A percentile compares a stretch with the other conserved stretches of the same genome.
Conservation (phyloP, 2,888 invertebrate species). For the Phytoseiulus persimilis region DNA sequence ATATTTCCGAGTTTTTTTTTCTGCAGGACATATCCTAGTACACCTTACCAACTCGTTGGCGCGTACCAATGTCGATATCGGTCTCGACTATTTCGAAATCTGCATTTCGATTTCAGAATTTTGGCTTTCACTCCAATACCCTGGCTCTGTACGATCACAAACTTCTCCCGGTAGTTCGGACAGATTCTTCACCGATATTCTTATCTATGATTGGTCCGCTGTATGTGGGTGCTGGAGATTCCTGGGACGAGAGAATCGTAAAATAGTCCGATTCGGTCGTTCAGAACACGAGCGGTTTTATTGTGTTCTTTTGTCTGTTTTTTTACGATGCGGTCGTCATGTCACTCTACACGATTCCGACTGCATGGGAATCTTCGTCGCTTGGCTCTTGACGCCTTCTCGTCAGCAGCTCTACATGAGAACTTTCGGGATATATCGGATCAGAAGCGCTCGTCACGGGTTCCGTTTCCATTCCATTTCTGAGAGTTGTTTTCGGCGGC, state of each 20-base stretch:
- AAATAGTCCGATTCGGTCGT: not conserved
- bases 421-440: not conserved
- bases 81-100: too few relatives aligned
- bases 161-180: not conserved
- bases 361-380: not conserved
- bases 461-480: not conserved
- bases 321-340: not conserved
- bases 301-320: not conserved
- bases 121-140: too few relatives aligned
- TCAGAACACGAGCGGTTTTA: not conserved
- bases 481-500: not conserved
- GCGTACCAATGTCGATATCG: too few relatives aligned
- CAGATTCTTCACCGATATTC: not conserved
- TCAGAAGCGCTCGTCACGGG: not conserved
- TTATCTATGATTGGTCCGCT: not conserved
- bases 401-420: not conserved
- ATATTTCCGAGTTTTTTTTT: too few relatives aligned
- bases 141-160: not conserved
- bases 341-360: not conserved
- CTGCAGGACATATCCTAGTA: too few relatives aligned
- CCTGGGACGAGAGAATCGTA: not conserved
- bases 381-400: not conserved
- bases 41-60: too few relatives aligned
- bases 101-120: too few relatives aligned
- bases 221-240: not conserved